Evolutionary conservation across 2,797 vertebrate genomes (phyloP).

Genomic region (Hippoglossus hippoglossus): DNA sequence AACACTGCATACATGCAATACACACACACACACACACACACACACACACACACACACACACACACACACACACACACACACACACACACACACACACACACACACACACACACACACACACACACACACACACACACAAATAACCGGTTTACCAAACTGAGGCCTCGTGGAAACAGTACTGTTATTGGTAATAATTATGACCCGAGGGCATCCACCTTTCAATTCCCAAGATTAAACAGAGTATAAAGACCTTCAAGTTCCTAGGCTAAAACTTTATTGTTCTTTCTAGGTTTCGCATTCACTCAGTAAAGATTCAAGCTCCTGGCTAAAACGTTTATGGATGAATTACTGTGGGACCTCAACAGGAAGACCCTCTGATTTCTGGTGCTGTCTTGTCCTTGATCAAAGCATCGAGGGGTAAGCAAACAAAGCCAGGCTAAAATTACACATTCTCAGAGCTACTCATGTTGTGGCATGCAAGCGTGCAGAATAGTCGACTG

Average conservation of each 20-base stretch:
- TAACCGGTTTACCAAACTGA: conserved; percentile 72
- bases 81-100: conserved; percentile 43
- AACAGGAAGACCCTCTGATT: conserved; percentile 68
- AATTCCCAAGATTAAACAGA: conserved; percentile 76
- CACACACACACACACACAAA: conserved; percentile 44
- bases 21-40: conserved; percentile 49
- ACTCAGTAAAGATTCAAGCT: conserved; percentile 58
- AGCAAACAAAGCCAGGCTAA: conserved; percentile 81
- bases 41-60: too few relatives aligned
- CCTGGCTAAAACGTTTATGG: conserved; percentile 47
- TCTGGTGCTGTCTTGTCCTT: conserved; percentile 74
- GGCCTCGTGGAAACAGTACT: conserved; percentile 68
- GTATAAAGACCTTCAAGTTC: conserved; percentile 62
- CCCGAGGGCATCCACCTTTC: conserved; percentile 73
- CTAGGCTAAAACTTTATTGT: conserved; percentile 66
- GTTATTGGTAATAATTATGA: conserved; percentile 80
- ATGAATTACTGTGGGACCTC: conserved; percentile 63
- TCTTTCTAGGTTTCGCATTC: conserved; percentile 43
- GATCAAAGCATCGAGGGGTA: conserved; percentile 77
- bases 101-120: conserved; percentile 49
- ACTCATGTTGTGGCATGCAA: conserved; percentile 77
- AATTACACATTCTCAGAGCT: conserved; percentile 78
- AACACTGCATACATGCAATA: conserved; percentile 74
- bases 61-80: conserved; percentile 48
- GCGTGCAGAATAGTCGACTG: conserved; percentile 75